phyloP scores from a whole-genome alignment of 2,113 vertebrate genomes.

The Perca flavescens region DNA sequence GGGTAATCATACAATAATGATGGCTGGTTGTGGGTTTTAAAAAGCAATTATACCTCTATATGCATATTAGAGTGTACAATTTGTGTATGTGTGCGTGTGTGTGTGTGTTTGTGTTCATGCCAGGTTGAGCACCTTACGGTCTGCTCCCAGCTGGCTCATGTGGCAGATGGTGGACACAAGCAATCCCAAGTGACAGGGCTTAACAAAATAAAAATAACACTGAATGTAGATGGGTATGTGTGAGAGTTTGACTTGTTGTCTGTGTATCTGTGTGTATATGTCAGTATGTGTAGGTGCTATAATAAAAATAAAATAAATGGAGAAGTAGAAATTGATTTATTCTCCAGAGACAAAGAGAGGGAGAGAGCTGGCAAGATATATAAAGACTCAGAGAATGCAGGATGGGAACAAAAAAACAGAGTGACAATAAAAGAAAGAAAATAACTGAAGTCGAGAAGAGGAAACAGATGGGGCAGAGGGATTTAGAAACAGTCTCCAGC shows the following conservation, averaged over 20 bases:
- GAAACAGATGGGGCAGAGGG: constrained; percentile 43
- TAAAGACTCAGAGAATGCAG: constrained; percentile 28
- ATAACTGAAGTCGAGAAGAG: constrained; percentile 37
- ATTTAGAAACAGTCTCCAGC: constrained; percentile 28
- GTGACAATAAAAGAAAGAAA: constrained; percentile 41
- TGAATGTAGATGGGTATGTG: constrained; percentile 2
- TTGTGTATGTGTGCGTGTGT: neutral
- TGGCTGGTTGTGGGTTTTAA: constrained; percentile 3
- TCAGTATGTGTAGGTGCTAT: constrained; percentile 9
- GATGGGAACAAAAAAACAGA: constrained; percentile 28
- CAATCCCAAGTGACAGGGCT: constrained; percentile 32
- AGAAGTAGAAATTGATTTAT: constrained; percentile 8
- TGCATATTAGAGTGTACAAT: constrained; percentile 1
- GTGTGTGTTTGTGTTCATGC: constrained; percentile 38
- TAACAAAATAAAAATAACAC: constrained; percentile 40
- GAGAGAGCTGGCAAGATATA: constrained; percentile 36
- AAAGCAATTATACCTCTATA: neutral
- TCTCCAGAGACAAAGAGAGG: constrained; percentile 11
- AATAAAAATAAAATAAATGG: neutral
- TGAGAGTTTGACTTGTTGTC: neutral
- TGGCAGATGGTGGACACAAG: constrained; percentile 74
- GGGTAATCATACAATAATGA: constrained; percentile 11
- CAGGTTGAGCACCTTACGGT: constrained; percentile 46
- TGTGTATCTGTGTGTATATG: neutral
- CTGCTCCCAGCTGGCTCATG: constrained; percentile 50